These are phyloP conservation scores for Netelia melanura DNA, from an alignment of 2,888 invertebrate species.

Conservation along the genomic window DNA sequence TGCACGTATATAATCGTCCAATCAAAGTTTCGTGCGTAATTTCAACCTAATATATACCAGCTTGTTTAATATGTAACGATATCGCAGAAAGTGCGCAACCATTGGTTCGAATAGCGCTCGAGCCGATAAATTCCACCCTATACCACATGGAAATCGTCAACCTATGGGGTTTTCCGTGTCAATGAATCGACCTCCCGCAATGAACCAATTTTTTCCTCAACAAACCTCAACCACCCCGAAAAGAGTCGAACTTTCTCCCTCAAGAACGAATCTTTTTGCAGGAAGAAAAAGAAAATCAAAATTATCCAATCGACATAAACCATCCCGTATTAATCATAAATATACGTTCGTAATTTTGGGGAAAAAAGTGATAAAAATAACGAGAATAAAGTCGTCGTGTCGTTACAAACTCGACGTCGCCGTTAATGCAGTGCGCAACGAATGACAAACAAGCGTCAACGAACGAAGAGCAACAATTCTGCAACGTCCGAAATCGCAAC, in stretches of 20 bases:
- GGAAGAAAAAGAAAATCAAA: not conserved
- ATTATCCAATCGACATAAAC: not conserved
- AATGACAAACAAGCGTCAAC: constrained; percentile 80
- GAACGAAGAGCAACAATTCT: constrained; percentile 57
- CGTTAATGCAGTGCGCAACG: constrained; percentile 77
- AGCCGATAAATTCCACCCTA: constrained; percentile 10
- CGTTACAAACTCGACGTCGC: constrained; percentile 51
- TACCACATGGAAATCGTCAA: not conserved
- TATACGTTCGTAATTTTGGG: no score
- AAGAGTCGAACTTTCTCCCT: no score
- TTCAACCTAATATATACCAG: not conserved
- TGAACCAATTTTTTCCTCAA: no score
- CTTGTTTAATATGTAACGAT: constrained; percentile 8
- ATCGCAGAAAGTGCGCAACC: not conserved
- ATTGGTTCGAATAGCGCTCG: constrained; percentile 14
- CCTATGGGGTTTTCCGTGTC: not conserved
- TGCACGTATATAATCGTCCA: not conserved
- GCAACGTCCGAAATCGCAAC: constrained; percentile 48
- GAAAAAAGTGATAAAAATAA: constrained; percentile 42
- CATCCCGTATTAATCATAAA: not conserved
- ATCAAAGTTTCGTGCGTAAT: constrained; percentile 16
- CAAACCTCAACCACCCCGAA: no score
- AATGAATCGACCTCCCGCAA: not conserved
- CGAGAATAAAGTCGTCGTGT: not conserved
- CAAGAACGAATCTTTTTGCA: not conserved